phyloP scores from a whole-genome alignment of 2,113 vertebrate genomes.

The Lota lota region DNA sequence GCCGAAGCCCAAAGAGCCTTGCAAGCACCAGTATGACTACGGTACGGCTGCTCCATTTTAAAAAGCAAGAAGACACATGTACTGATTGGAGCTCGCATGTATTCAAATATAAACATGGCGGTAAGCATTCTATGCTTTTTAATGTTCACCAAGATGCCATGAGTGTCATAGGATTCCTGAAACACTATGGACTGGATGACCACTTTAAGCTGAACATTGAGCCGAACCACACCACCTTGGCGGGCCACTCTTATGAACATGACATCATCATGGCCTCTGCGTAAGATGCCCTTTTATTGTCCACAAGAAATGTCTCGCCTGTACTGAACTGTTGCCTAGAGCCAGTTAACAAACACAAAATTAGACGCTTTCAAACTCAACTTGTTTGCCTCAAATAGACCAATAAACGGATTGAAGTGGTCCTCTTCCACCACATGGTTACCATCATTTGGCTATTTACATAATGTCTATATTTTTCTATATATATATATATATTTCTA shows the following conservation, averaged over 20 bases:
- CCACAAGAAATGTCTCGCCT: not conserved
- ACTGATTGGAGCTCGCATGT: not conserved
- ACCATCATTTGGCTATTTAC: too few species aligned
- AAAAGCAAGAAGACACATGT: not conserved
- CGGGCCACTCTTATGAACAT: slow-evolving; percentile 66
- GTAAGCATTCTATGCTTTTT: not conserved
- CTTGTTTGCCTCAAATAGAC: too few species aligned
- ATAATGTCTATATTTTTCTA: too few species aligned
- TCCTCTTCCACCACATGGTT: too few species aligned
- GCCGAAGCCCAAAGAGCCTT: slow-evolving; percentile 68
- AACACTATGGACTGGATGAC: slow-evolving; percentile 58
- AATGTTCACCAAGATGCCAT: slow-evolving; percentile 53
- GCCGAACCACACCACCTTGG: slow-evolving; percentile 72
- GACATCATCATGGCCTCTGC: slow-evolving; percentile 65
- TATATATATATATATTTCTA: too few species aligned
- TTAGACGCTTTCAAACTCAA: too few species aligned
- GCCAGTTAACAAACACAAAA: too few species aligned
- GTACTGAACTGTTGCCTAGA: too few species aligned
- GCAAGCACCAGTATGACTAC: slow-evolving; percentile 69
- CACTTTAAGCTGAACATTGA: slow-evolving; percentile 72
- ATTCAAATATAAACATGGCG: not conserved
- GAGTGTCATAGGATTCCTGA: slow-evolving; percentile 69
- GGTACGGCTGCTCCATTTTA: slow-evolving; percentile 33
- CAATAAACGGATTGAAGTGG: too few species aligned
- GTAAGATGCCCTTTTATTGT: slow-evolving; percentile 32